These are phyloP conservation scores for Pristiophorus japonicus DNA, from an alignment of 2,113 vertebrate species.

Conservation along the genomic window DNA sequence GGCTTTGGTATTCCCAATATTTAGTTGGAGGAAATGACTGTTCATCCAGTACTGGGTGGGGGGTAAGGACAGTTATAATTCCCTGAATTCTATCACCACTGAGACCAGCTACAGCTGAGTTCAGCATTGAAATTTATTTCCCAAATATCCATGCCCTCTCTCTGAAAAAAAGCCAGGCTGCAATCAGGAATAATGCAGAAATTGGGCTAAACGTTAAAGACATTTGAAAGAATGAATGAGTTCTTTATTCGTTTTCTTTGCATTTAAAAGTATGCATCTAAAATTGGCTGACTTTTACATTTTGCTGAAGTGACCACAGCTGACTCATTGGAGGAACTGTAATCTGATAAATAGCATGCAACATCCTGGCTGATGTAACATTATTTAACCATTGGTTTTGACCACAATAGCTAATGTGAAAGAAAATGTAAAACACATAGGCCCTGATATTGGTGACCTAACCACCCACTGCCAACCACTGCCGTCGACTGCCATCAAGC, in stretches of 20 bases:
- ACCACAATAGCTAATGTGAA: neutral
- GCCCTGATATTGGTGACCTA: too few relatives aligned
- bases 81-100: too few relatives aligned
- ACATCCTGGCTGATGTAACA: neutral
- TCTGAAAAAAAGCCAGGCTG: too few relatives aligned
- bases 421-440: too few relatives aligned
- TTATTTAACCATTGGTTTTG: neutral
- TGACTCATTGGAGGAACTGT: neutral
- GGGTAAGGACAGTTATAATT: too few relatives aligned
- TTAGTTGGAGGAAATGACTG: too few relatives aligned
- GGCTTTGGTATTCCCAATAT: too few relatives aligned
- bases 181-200: neutral
- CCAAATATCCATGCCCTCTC: neutral
- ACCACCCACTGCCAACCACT: too few relatives aligned
- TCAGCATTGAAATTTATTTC: neutral
- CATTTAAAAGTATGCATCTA: neutral
- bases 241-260: neutral
- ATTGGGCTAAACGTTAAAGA: neutral
- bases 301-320: constrained; percentile 26
- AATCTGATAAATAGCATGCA: neutral
- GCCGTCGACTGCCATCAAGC: too few relatives aligned
- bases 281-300: neutral
- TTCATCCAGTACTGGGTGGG: too few relatives aligned
- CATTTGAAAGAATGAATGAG: neutral
- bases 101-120: too few relatives aligned